These are phyloP conservation scores for Pseudolaguvia tuberculata DNA, from an alignment of 2,113 vertebrate species.

Conservation along the genomic window DNA sequence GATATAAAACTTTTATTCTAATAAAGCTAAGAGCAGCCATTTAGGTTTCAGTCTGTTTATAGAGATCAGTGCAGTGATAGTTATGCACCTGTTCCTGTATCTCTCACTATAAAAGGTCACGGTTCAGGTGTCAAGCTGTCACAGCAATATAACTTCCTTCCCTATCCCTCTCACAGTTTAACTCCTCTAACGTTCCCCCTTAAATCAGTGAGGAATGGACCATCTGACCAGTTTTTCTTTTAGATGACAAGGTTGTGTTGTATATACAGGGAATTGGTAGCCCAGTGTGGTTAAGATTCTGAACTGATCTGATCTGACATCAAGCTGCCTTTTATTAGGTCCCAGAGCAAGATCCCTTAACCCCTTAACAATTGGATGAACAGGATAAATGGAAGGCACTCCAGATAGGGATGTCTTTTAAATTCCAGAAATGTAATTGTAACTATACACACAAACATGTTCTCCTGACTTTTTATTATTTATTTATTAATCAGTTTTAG, in stretches of 20 bases:
- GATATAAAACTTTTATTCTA: background rate
- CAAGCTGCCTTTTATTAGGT: too few species aligned
- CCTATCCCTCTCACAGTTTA: slow-evolving; percentile 4
- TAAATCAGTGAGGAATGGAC: background rate
- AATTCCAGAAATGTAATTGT: too few species aligned
- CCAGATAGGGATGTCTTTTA: too few species aligned
- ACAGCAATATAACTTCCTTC: slow-evolving; percentile 21
- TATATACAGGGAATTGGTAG: too few species aligned
- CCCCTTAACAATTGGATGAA: too few species aligned
- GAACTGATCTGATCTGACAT: too few species aligned
- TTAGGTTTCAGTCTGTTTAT: background rate
- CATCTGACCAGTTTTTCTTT: background rate
- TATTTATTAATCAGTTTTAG: background rate
- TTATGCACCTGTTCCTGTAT: slow-evolving; percentile 47
- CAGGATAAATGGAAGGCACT: too few species aligned
- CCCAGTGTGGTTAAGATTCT: too few species aligned
- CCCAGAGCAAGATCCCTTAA: too few species aligned
- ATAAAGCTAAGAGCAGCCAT: background rate
- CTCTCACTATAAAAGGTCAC: slow-evolving; percentile 44
- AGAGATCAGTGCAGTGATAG: background rate
- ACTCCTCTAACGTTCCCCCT: background rate
- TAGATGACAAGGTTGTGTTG: background rate
- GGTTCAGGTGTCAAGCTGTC: slow-evolving; percentile 38
- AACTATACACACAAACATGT: too few species aligned
- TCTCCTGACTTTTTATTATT: background rate